Base-by-base conservation (phyloP, 2,113 vertebrate species). In the Gymnobelideus leadbeateri region DNA sequence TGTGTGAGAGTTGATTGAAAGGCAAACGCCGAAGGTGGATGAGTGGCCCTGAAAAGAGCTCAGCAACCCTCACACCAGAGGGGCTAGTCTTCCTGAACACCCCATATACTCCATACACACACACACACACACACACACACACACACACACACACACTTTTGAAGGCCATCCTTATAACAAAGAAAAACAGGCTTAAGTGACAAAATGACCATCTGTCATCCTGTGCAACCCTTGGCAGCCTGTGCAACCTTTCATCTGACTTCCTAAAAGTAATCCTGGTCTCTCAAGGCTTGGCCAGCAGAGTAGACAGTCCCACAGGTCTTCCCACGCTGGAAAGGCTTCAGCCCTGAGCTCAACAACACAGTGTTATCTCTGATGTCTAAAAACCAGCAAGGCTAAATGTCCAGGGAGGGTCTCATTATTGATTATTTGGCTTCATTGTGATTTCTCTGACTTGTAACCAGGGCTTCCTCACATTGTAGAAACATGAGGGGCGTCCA, bases 361-460 rank as follows among this genome's bases (percentile, higher is more conserved):
- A n/a, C 6, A 16, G 91, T 52, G 11, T 50, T 25, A 28, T 96
- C 43, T 93, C 68, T 57, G 61, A 16, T 16, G 90, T 51, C 95
- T 92, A 91, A 21, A 89, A 51, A 92, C 51, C 43, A 95, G 68
- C 90, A 19, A 89, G 51, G 51, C 92, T 94, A 93, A 95, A 94
- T 93, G 77, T 95, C 16, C 90, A 52, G 6, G 93, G 54, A 54
- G 43, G 47, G 49, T 94, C 94, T 91, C 96, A 95, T 95, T 90
- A 28, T 54, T 95, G 93, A 95, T 97, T 91, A 94, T 95, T 89
- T 53, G 47, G 46, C 23, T 77, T 77, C 14, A 94, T 93, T 91
- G 90, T 96, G 93, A 96, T 52, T 91, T 97, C 94, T 54, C 14
- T 37, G 19, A n/a, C 31, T 37, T 19, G 5, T 77, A n/a, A 77